Evolutionary conservation across 2,888 invertebrate species (phyloP), one percentile per base, ranked within the genome.

Genomic region (Andrena flavipes): DNA sequence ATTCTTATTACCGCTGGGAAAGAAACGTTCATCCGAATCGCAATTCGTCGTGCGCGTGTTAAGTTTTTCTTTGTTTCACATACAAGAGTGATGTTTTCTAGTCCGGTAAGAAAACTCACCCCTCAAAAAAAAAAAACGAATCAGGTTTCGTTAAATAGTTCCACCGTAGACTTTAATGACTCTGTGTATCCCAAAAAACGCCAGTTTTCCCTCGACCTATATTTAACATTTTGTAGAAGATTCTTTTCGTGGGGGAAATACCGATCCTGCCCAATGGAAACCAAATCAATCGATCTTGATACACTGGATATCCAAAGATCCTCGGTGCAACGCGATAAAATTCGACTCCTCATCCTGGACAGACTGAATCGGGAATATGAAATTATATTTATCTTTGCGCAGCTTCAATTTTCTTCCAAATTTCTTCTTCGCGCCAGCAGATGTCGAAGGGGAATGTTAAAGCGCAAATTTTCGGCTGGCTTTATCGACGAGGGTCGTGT

Each of bases 61-160:
- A 35, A 13, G 30, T 74, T 56, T 26, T 35, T n/a, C 48, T 2
- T 56, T 23, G 23, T 20, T 23, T 20, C 26, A 16, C 23, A 13
- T 35, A 23, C 35, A 23, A 30, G 49, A 67, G 67, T 51, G 67
- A 49, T 13, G 51, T 64, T 64, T 64, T 64, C 42, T 64, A 64
- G 42, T 64, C 64, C 64, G 64, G 20, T 16, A 64, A 64, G 64
- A 64, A 48, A 42, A 35, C 42, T 64, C 64, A 64, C 42, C 42
- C 13, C 35, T 42, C 42, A 1, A 16, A 42, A 42, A 42, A 42
- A 16, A 3, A 16, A 65, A 63, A 42, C 20, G 4, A 23, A 16
- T 30, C 48, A 49, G 29, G 29, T 64, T 64, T 64, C 42, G 42
- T 64, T 26, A 23, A 48, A 64, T 48, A n/a, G 29, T 65, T 65